These are phyloP conservation scores for Chaetoderma sp. DNA, from an alignment of 2,888 invertebrate species.

Conservation along the genomic window DNA sequence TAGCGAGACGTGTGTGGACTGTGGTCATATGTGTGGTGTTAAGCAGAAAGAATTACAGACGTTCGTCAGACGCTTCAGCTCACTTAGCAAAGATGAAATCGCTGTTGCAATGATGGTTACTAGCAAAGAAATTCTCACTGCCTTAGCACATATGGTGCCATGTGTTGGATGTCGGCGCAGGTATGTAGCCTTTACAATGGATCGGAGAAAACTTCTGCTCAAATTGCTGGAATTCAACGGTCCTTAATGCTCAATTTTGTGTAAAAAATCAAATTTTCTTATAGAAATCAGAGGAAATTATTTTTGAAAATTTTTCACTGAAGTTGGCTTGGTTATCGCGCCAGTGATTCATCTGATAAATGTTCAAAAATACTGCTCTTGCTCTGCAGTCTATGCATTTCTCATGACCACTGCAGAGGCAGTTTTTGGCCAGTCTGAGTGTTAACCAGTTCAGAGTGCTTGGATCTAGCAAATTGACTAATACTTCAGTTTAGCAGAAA, in stretches of 20 bases:
- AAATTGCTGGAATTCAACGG: neutral
- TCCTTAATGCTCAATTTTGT: neutral
- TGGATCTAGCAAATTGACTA: too few relatives aligned
- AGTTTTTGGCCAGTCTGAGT: too few relatives aligned
- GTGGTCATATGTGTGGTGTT: constrained; percentile 77
- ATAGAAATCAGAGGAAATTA: neutral
- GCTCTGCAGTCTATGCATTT: too few relatives aligned
- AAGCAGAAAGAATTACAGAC: constrained; percentile 85
- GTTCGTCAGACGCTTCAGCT: constrained; percentile 84
- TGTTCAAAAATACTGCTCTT: too few relatives aligned
- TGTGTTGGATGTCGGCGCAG: constrained; percentile 94
- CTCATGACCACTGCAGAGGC: too few relatives aligned
- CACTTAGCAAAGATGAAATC: constrained; percentile 82
- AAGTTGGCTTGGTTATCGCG: too few relatives aligned
- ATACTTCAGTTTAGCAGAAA: too few relatives aligned
- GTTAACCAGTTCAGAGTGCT: too few relatives aligned
- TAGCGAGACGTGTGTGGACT: constrained; percentile 85
- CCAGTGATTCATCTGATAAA: too few relatives aligned
- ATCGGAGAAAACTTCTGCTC: neutral
- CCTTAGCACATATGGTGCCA: constrained; percentile 90
- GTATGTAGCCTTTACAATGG: constrained; percentile 71
- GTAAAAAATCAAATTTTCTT: neutral
- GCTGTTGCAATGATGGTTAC: constrained; percentile 85
- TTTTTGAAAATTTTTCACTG: too few relatives aligned
- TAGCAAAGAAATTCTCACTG: constrained; percentile 83